Percentiles rank a stretch among this genome's conserved stretches.
Conservation (phyloP, 2,797 vertebrate species). For the Paedocypris micromegethes region DNA sequence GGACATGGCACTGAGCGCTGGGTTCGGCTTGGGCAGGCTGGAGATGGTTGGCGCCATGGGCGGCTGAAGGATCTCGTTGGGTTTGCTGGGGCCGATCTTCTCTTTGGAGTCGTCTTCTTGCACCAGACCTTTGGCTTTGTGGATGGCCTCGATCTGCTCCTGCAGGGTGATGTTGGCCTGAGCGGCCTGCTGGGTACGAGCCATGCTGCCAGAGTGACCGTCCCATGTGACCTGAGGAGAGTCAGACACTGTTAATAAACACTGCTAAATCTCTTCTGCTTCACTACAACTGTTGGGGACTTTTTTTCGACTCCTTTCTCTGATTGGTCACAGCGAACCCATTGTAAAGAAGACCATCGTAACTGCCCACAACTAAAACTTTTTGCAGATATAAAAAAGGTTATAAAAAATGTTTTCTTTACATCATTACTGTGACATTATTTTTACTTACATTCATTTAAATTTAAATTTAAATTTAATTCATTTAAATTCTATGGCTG, state of each 20-base stretch:
- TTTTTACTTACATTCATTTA: no score
- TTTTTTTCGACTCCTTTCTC: no score
- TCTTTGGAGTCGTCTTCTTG: constrained; percentile 95
- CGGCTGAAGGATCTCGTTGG: constrained; percentile 80
- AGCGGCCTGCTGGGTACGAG: constrained; percentile 95
- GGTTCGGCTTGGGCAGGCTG: constrained; percentile 72
- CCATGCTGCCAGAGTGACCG: constrained; percentile 98
- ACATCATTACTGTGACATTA: no score
- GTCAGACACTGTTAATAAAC: neutral
- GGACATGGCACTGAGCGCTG: constrained; percentile 69
- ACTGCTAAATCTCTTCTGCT: no score
- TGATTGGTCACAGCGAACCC: no score
- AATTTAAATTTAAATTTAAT: no score
- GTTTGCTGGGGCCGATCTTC: constrained; percentile 98
- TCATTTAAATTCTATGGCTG: no score
- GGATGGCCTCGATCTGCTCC: constrained; percentile 98
- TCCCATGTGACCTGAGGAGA: constrained; percentile 90
- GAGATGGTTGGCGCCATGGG: constrained; percentile 67
- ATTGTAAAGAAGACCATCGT: no score
- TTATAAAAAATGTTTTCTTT: no score
- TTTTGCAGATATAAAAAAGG: no score
- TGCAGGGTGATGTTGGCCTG: constrained; percentile 98
- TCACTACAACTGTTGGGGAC: no score
- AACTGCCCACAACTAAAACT: no score
- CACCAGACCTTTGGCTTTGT: constrained; percentile 97